Conservation (phyloP, 92 coral and sea anemone genomes). For the Hydrozoanthus gracilis region DNA sequence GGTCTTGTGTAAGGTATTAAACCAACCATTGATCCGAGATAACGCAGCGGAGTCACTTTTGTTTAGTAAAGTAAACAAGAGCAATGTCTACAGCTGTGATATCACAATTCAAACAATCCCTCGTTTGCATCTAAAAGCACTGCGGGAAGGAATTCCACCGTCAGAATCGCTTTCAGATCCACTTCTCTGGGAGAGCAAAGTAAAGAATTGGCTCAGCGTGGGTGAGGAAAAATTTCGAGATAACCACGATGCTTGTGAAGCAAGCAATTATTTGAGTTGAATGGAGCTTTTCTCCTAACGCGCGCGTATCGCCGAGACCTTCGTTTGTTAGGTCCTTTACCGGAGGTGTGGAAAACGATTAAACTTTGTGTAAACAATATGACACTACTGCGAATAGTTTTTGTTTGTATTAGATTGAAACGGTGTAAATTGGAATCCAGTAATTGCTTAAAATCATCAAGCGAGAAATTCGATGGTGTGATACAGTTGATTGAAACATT, state of each 20-base stretch:
- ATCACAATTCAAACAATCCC: slow-evolving; percentile 43
- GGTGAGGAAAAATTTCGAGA: not conserved
- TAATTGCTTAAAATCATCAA: slow-evolving; percentile 28
- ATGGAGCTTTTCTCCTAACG: slow-evolving; percentile 21
- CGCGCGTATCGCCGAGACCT: not conserved
- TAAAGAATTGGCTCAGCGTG: slow-evolving; percentile 37
- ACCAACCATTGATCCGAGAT: slow-evolving; percentile 38
- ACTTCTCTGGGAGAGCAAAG: slow-evolving; percentile 37
- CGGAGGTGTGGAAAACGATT: slow-evolving; percentile 53
- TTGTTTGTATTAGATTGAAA: slow-evolving; percentile 33
- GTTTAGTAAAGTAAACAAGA: slow-evolving; percentile 47
- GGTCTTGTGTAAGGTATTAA: slow-evolving; percentile 25
- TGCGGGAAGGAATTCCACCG: slow-evolving; percentile 47
- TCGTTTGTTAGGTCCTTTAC: slow-evolving; percentile 12
- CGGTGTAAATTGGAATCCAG: slow-evolving; percentile 41
- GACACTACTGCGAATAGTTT: slow-evolving; percentile 34
- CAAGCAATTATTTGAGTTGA: slow-evolving; percentile 15
- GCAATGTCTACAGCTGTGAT: slow-evolving; percentile 39
- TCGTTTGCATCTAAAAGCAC: slow-evolving; percentile 44
- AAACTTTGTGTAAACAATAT: slow-evolving; percentile 46
- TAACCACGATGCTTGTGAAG: not conserved
- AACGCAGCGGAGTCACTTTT: slow-evolving; percentile 32
- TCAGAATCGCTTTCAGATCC: slow-evolving; percentile 28
- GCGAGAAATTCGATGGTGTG: slow-evolving; percentile 17
- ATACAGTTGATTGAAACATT: not conserved